Evolutionary conservation across 30 jellyfish, hydroid and myxozoan species (phyloP).

Genomic region (Aurelia sp.): DNA sequence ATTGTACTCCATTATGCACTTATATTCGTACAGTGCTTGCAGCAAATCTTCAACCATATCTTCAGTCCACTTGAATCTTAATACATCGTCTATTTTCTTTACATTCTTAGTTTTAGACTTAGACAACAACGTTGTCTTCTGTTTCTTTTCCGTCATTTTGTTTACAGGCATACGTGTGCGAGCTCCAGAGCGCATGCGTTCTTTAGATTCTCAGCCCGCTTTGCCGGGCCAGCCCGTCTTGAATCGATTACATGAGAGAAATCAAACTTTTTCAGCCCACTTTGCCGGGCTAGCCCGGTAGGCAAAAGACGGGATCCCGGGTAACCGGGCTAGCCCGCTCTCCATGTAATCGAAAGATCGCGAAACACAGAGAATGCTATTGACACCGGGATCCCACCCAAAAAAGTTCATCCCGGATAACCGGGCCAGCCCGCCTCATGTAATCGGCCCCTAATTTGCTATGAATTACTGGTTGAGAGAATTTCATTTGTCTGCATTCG

Average conservation of each 20-base stretch:
- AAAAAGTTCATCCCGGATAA: slow-evolving; percentile 36
- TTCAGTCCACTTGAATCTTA: background rate
- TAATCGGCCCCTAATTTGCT: slow-evolving; percentile 54
- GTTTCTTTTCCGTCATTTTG: slow-evolving; percentile 4
- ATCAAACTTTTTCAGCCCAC: slow-evolving; percentile 6
- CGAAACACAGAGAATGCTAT: slow-evolving; percentile 42
- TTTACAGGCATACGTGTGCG: background rate
- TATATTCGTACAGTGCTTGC: background rate
- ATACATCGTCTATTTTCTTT: background rate
- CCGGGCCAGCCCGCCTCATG: slow-evolving; percentile 55
- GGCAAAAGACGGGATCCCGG: slow-evolving; percentile 33
- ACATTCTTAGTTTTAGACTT: background rate
- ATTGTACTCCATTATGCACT: background rate
- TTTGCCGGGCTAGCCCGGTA: slow-evolving; percentile 35
- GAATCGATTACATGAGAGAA: slow-evolving; percentile 18
- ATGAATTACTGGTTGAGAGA: too few relatives aligned
- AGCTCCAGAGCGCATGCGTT: slow-evolving; percentile 1
- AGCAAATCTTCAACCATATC: slow-evolving; percentile 4
- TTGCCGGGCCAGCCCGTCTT: slow-evolving; percentile 37
- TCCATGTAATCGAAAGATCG: slow-evolving; percentile 47
- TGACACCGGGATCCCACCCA: slow-evolving; percentile 64
- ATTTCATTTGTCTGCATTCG: too few relatives aligned
- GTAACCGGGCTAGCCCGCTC: slow-evolving; percentile 61
- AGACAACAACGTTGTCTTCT: background rate
- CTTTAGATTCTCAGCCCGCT: slow-evolving; percentile 42